phyloP scores from a whole-genome alignment of 2,797 vertebrate genomes.

The Pachyuromys duprasi region DNA sequence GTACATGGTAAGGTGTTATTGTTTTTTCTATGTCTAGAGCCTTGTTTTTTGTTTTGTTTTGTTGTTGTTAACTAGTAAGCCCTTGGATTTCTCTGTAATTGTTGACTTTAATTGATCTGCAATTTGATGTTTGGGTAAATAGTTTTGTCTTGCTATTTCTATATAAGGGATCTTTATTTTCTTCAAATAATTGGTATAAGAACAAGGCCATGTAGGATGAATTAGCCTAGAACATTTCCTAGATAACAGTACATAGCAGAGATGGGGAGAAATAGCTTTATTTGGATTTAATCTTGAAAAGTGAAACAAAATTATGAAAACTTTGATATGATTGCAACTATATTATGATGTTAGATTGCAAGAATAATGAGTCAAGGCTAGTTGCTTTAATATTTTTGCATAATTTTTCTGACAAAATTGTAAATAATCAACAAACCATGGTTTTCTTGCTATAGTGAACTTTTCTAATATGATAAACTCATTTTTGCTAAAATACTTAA shows the following conservation, averaged over 20 bases:
- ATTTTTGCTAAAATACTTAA: slow-evolving; percentile 16
- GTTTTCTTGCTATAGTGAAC: background rate
- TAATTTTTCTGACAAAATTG: slow-evolving; percentile 48
- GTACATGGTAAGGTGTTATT: background rate
- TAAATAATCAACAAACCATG: background rate
- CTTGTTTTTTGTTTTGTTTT: background rate
- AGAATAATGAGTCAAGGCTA: slow-evolving; percentile 39
- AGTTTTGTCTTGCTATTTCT: slow-evolving; percentile 46
- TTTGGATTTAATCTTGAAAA: slow-evolving; percentile 57
- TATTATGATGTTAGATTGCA: slow-evolving; percentile 50
- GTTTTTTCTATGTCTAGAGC: background rate
- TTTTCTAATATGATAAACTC: background rate
- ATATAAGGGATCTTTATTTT: slow-evolving; percentile 52
- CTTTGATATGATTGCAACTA: background rate
- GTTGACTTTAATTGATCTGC: background rate
- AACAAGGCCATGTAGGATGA: slow-evolving; percentile 22
- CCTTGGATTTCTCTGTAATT: background rate
- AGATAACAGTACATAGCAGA: slow-evolving; percentile 34
- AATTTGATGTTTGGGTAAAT: background rate
- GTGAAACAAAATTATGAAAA: slow-evolving; percentile 62
- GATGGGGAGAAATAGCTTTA: background rate
- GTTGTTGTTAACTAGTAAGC: background rate
- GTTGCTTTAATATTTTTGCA: background rate
- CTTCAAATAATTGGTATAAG: slow-evolving; percentile 9
- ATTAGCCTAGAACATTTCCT: slow-evolving; percentile 40